Percentiles rank a stretch among this genome's conserved stretches.
Evolutionary conservation across 2,113 vertebrate genomes (phyloP).

Genomic region (Siphamia tubifer): DNA sequence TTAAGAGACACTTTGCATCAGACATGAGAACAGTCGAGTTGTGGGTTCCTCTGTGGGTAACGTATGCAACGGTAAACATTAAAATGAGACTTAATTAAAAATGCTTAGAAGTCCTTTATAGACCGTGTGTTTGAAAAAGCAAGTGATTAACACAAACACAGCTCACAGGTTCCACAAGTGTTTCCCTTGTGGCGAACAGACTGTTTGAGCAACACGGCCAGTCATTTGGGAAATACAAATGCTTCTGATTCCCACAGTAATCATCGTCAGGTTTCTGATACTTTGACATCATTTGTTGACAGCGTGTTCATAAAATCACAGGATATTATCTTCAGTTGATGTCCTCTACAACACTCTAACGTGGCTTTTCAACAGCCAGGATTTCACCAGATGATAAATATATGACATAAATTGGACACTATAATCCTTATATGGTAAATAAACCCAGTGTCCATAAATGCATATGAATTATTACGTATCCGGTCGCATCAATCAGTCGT

Average conservation of each 20-base stretch:
- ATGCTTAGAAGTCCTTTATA: background rate
- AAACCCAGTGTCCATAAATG: background rate
- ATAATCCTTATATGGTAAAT: background rate
- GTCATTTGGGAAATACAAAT: slow-evolving; percentile 10
- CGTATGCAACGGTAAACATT: background rate
- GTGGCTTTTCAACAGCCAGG: background rate
- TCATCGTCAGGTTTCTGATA: slow-evolving; percentile 13
- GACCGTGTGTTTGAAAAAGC: background rate
- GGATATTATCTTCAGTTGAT: slow-evolving; percentile 13
- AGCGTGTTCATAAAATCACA: background rate
- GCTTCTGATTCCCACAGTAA: slow-evolving; percentile 17
- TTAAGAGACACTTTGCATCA: background rate
- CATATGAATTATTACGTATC: background rate
- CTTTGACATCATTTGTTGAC: slow-evolving; percentile 12
- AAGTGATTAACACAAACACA: background rate
- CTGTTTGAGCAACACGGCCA: background rate
- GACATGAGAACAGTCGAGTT: background rate
- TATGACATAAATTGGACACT: background rate
- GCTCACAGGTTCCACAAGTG: background rate
- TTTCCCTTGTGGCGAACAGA: background rate
- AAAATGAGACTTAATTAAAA: slow-evolving; percentile 12
- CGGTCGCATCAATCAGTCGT: background rate
- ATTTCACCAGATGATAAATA: background rate
- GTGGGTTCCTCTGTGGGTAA: background rate
- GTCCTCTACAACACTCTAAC: background rate